A percentile compares a stretch with the other conserved stretches of the same genome.
Evolutionary conservation across 2,888 invertebrate species (phyloP).

Genomic region (Taphrorychus bicolor): DNA sequence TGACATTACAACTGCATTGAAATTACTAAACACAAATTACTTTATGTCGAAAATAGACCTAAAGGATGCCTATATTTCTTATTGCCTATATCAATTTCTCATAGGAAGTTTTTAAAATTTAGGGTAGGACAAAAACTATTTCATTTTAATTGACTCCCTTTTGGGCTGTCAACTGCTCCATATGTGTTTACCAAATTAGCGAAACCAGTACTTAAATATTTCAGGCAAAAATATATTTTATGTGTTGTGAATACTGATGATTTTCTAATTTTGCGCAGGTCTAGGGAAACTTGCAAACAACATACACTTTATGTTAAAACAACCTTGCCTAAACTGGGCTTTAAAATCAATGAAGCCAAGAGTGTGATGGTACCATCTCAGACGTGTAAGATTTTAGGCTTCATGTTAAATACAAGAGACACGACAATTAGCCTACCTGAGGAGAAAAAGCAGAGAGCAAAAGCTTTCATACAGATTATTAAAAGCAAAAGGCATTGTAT

Average conservation of each 20-base stretch:
- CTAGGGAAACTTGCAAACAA: not conserved
- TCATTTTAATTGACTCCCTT: conserved; percentile 12
- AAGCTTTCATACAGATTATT: not conserved
- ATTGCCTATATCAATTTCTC: conserved; percentile 37
- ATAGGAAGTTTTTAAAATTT: conserved; percentile 11
- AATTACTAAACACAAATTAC: too few species aligned
- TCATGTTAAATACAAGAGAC: conserved; percentile 34
- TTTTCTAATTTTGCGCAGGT: conserved; percentile 33
- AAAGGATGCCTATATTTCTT: conserved; percentile 27
- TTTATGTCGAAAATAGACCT: conserved; percentile 4
- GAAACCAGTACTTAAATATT: not conserved
- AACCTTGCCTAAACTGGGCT: conserved; percentile 32
- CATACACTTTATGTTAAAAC: conserved; percentile 5
- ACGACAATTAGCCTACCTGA: not conserved
- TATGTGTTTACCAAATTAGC: conserved; percentile 5
- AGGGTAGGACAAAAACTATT: not conserved
- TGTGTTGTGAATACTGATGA: not conserved
- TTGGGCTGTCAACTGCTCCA: conserved; percentile 8
- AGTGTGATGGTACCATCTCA: conserved; percentile 29
- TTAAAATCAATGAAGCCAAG: conserved; percentile 41
- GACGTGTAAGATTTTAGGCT: conserved; percentile 38
- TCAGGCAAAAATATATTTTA: not conserved
- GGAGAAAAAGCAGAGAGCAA: not conserved
- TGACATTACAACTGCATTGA: too few species aligned
- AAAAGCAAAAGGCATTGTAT: not conserved